A percentile compares a stretch with the other conserved stretches of the same genome.
phyloP scores from a whole-genome alignment of 2,888 invertebrate genomes.

The Archips xylosteana region DNA sequence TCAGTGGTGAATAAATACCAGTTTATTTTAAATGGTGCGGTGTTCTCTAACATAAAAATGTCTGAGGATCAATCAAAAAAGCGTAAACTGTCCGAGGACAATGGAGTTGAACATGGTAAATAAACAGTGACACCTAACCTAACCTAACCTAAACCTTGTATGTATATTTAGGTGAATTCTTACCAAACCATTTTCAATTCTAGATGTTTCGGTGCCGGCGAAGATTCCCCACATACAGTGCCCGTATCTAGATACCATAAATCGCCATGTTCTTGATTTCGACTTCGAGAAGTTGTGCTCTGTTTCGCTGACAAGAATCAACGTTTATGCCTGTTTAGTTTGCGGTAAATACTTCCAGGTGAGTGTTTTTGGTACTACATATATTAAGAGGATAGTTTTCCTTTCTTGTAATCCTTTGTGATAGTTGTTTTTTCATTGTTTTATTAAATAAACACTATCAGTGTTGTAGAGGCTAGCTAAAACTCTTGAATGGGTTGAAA shows the following conservation, averaged over 20 bases:
- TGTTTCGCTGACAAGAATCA: conserved; percentile 98
- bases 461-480: too few relatives aligned
- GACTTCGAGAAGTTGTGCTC: conserved; percentile 99
- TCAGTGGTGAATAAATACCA: background rate
- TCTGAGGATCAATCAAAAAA: conserved; percentile 58
- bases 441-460: too few relatives aligned
- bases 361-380: background rate
- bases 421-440: background rate
- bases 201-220: conserved; percentile 60
- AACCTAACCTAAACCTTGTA: conserved; percentile 30
- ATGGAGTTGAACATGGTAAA: conserved; percentile 62
- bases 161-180: conserved; percentile 8
- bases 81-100: conserved; percentile 65
- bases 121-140: conserved; percentile 53
- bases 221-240: conserved; percentile 88
- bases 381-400: background rate
- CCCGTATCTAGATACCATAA: conserved; percentile 99
- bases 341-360: conserved; percentile 98
- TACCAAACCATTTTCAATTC: conserved; percentile 12
- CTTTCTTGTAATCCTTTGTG: background rate
- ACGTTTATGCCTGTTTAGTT: conserved; percentile 99
- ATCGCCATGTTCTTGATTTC: conserved; percentile 98
- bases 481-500: too few relatives aligned
- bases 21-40: background rate
- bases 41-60: conserved; percentile 51